Evolutionary conservation across 2,113 vertebrate species (phyloP).

Genomic region (Cephalopterus ornatus): DNA sequence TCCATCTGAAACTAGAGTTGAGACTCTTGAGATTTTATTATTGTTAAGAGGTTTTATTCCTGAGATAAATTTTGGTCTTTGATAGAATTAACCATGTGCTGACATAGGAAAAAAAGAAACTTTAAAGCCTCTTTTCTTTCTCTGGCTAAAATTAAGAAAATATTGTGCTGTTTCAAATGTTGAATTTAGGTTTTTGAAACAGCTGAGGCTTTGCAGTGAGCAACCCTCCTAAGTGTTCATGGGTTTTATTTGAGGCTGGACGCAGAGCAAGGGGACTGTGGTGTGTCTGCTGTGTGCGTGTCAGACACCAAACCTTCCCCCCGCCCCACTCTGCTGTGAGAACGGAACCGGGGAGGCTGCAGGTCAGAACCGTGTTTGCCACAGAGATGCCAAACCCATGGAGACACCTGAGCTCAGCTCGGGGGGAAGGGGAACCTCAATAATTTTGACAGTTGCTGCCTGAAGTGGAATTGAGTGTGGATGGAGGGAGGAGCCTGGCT

Average conservation of each 20-base stretch:
- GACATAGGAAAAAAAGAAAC: too few relatives aligned
- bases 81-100: not conserved
- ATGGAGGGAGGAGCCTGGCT: not conserved
- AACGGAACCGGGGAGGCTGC: not conserved
- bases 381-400: not conserved
- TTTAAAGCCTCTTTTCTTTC: not conserved
- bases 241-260: not conserved
- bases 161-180: not conserved
- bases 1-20: not conserved
- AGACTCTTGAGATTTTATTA: not conserved
- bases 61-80: not conserved
- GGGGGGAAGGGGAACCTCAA: not conserved
- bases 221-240: not conserved
- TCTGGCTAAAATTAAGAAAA: not conserved
- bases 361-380: not conserved
- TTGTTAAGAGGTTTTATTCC: not conserved
- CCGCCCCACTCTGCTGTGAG: not conserved
- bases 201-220: not conserved
- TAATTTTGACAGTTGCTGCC: not conserved
- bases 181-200: not conserved
- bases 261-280: not conserved
- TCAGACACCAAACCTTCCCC: not conserved
- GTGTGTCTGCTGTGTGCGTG: not conserved
- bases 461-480: not conserved
- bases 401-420: not conserved